Percentiles rank a stretch among this genome's conserved stretches.
Conservation (phyloP, 1,140 invertebrate genomes). For the Drosophila chauvacae region DNA sequence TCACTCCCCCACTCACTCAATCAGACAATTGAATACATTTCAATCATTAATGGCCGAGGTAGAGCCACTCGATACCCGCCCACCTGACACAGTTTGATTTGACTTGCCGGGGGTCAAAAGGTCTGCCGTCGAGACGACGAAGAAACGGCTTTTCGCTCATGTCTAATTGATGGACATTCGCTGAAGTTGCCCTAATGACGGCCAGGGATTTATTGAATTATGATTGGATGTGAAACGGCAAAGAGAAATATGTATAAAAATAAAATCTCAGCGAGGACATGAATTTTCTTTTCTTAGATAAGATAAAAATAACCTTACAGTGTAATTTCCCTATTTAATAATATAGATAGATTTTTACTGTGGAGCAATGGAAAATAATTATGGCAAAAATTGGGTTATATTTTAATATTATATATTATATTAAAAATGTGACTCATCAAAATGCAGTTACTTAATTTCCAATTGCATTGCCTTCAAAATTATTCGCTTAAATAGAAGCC, state of each 20-base stretch:
- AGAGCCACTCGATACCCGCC: constrained; percentile 12
- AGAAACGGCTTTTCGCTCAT: constrained; percentile 34
- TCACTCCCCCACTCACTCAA: constrained; percentile 59
- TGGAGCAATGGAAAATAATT: neutral
- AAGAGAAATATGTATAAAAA: neutral
- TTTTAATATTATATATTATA: neutral
- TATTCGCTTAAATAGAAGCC: no score
- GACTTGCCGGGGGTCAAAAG: constrained; percentile 54
- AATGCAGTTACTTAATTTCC: neutral
- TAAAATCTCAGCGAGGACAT: neutral
- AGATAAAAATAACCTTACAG: neutral
- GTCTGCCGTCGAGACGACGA: constrained; percentile 14
- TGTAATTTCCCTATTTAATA: neutral
- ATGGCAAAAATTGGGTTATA: no score
- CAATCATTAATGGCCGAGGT: constrained; percentile 66
- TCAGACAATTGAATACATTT: constrained; percentile 82
- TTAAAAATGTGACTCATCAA: neutral
- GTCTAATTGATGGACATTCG: constrained; percentile 60
- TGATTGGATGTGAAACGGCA: constrained; percentile 7
- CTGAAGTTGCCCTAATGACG: constrained; percentile 51
- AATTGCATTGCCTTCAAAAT: neutral
- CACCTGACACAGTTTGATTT: constrained; percentile 62
- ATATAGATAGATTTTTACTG: neutral
- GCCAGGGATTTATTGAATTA: constrained; percentile 33
- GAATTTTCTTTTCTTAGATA: neutral